Base-by-base conservation (phyloP, 1,140 invertebrate species). In the Drosophila seguyi region DNA sequence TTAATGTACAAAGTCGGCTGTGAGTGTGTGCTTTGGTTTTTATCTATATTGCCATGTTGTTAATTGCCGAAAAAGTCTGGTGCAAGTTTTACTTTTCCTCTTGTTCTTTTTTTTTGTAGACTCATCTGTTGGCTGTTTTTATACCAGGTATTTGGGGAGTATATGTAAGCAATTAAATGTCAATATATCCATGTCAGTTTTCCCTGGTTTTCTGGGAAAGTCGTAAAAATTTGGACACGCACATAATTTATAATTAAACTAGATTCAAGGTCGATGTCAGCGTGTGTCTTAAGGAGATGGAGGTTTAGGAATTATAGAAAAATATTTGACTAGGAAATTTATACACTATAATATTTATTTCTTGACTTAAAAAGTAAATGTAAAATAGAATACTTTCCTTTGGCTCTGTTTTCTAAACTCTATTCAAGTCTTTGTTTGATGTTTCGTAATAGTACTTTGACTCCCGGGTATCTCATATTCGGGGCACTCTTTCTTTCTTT, bases 21-120 rank as follows among this genome's bases (percentile, higher is more conserved):
- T 47, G 44, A 31, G 25, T 55, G 18, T 52, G 18, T 52, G 3
- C 57, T 50, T 61, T 38, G 59, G n/a, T 44, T 68, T 75, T 87
- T 83, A 85, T 83, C 81, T 85, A 39, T 56, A 60, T 52, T 72
- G 83, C 69, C 75, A 79, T 79, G 79, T 82, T 87, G 83, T 76
- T 87, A 87, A 87, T 87, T 87, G 84, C 80, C 84, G 68, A 88
- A 87, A 86, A 79, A 55, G 58, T 66, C 67, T 68, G 59, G 53
- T 62, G 58, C 79, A 74, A 86, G 63, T 65, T 78, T 29, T 68
- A 57, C 50, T 73, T 75, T 61, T 53, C 16, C 52, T 68, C 50
- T n/a, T n/a, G n/a, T n/a, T n/a, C n/a, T n/a, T 67, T 16, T 3
- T 27, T 27, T 47, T 47, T 27, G 11, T 45, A 27, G 44, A 8